Conservation (phyloP, 2,888 invertebrate genomes). For the Stenchaetothrips biformis region DNA sequence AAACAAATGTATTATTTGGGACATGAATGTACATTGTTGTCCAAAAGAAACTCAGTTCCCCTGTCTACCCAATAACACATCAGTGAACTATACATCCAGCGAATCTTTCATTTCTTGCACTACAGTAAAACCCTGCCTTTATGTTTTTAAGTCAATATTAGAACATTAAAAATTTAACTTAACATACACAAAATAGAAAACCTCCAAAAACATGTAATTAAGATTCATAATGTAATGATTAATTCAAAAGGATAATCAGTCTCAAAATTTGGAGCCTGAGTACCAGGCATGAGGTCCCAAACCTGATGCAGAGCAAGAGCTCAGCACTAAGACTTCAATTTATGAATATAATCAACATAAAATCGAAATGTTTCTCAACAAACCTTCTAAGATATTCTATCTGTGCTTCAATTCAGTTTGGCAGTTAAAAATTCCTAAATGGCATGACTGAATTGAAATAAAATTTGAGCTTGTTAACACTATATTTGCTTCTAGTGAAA, state of each 20-base stretch:
- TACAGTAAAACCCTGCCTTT: slow-evolving; percentile 12
- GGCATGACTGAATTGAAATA: neutral
- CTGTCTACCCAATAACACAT: neutral
- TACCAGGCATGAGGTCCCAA: slow-evolving; percentile 14
- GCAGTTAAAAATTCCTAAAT: neutral
- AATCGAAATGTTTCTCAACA: neutral
- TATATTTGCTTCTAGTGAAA: neutral
- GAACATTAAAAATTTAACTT: neutral
- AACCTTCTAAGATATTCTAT: too few relatives aligned
- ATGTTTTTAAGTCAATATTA: neutral
- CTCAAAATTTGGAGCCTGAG: slow-evolving; percentile 22
- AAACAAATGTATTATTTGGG: neutral
- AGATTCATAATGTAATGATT: neutral
- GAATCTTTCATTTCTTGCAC: neutral
- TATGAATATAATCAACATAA: neutral
- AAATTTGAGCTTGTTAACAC: neutral
- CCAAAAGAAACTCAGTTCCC: neutral
- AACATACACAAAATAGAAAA: neutral
- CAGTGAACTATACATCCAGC: neutral
- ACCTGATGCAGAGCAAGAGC: slow-evolving; percentile 10
- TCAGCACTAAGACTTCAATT: slow-evolving; percentile 16
- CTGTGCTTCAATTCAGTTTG: neutral
- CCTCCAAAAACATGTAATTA: neutral
- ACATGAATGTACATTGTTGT: neutral
- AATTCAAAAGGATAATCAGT: neutral